A percentile compares a stretch with the other conserved stretches of the same genome.
Conservation (phyloP, 2,113 vertebrate species). For the Microtus ochrogaster region DNA sequence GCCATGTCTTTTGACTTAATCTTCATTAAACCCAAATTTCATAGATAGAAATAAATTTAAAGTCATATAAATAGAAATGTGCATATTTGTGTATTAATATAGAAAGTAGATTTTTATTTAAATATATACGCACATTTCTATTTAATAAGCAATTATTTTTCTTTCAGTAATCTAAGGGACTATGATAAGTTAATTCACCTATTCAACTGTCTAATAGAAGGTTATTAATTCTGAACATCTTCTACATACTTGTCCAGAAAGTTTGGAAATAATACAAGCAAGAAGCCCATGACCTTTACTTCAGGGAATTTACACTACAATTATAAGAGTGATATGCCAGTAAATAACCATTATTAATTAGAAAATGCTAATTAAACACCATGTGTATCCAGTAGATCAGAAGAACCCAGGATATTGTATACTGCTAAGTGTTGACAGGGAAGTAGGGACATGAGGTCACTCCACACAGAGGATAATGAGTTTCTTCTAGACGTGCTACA, state of each 20-base stretch:
- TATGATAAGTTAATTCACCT: background rate
- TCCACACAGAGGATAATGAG: too few species aligned
- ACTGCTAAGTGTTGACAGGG: background rate
- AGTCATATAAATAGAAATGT: background rate
- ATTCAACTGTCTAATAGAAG: background rate
- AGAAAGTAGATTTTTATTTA: background rate
- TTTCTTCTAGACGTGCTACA: background rate
- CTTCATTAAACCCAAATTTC: background rate
- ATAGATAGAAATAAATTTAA: background rate
- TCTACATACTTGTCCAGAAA: background rate
- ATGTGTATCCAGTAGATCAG: background rate
- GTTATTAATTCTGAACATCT: background rate
- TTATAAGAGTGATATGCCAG: background rate
- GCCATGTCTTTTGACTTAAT: slow-evolving; percentile 4
- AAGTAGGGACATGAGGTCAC: background rate
- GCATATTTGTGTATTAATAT: background rate
- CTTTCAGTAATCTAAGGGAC: background rate
- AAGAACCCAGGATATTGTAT: background rate
- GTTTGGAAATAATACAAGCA: background rate
- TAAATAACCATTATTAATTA: background rate
- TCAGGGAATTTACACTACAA: background rate
- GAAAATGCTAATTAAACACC: background rate
- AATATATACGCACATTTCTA: background rate
- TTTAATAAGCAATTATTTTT: background rate
- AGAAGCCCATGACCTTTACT: background rate